Evolutionary conservation across 30 jellyfish, hydroid and myxozoan genomes (phyloP).

Genomic region (Clytia hemisphaerica): DNA sequence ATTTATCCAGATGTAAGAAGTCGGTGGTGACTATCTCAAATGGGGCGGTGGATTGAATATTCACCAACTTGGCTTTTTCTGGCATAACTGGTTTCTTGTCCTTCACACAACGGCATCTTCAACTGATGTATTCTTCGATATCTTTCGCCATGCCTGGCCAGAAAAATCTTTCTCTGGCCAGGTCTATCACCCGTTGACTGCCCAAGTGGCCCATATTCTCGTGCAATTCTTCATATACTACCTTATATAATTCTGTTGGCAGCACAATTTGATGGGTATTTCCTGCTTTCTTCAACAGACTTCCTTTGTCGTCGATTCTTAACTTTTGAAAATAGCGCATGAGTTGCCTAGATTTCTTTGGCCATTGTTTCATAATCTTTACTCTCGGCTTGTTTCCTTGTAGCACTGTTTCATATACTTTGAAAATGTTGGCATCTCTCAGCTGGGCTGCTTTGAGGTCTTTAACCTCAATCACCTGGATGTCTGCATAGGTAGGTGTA

Average conservation of each 20-base stretch:
- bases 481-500: no score
- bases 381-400: no score
- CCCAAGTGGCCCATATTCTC: conserved; percentile 38
- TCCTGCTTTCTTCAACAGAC: not conserved
- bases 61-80: no score
- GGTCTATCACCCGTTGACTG: conserved; percentile 13
- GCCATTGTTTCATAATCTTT: not conserved
- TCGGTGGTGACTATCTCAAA: no score
- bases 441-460: no score
- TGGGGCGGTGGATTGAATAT: no score
- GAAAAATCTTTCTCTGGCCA: conserved; percentile 17
- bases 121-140: not conserved
- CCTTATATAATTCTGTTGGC: conserved; percentile 4
- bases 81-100: no score
- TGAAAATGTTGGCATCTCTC: no score
- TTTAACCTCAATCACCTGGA: no score
- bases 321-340: conserved; percentile 23
- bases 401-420: not conserved
- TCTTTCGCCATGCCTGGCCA: conserved; percentile 31
- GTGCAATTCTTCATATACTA: conserved; percentile 24
- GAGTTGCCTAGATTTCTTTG: not conserved
- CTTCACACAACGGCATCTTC: conserved; percentile 22
- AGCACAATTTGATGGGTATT: conserved; percentile 3
- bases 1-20: no score
- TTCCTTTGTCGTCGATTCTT: conserved; percentile 10